Evolutionary conservation across 2,888 invertebrate species (phyloP).

Genomic region (Hyposoter dolosus): DNA sequence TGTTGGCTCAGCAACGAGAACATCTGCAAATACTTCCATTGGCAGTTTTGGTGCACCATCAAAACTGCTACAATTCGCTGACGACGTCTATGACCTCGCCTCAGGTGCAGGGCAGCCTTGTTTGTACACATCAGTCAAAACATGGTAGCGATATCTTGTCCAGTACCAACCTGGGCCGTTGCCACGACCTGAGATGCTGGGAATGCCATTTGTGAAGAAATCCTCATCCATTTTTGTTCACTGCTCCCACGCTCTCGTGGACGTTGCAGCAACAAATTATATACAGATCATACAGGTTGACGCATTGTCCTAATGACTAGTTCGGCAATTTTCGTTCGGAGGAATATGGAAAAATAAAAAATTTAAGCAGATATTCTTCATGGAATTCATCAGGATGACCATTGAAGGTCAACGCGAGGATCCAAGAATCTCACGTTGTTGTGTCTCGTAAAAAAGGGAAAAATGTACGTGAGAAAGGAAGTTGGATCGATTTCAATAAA

Average conservation of each 20-base stretch:
- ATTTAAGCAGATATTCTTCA: not conserved
- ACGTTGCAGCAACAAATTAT: not conserved
- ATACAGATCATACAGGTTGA: not conserved
- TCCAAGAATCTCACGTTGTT: constrained; percentile 23
- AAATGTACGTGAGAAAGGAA: constrained; percentile 78
- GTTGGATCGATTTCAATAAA: constrained; percentile 60
- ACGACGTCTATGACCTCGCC: constrained; percentile 36
- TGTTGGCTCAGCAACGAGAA: constrained; percentile 27
- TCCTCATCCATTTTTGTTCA: not conserved
- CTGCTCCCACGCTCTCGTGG: not conserved
- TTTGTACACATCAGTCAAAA: constrained; percentile 41
- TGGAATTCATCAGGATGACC: not conserved
- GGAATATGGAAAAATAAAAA: not conserved
- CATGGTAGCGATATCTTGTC: constrained; percentile 10
- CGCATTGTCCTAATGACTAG: not conserved
- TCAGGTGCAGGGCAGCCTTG: constrained; percentile 26
- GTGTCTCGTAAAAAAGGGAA: constrained; percentile 49
- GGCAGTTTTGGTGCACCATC: constrained; percentile 10
- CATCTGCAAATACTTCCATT: constrained; percentile 42
- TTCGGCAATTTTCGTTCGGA: not conserved
- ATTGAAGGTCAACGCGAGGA: constrained; percentile 26
- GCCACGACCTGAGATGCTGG: not conserved
- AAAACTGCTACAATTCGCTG: not conserved
- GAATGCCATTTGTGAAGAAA: constrained; percentile 5
- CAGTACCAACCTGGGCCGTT: not conserved